These are phyloP conservation scores for Cariama cristata DNA, from an alignment of 2,113 vertebrate genomes.

Conservation along the genomic window DNA sequence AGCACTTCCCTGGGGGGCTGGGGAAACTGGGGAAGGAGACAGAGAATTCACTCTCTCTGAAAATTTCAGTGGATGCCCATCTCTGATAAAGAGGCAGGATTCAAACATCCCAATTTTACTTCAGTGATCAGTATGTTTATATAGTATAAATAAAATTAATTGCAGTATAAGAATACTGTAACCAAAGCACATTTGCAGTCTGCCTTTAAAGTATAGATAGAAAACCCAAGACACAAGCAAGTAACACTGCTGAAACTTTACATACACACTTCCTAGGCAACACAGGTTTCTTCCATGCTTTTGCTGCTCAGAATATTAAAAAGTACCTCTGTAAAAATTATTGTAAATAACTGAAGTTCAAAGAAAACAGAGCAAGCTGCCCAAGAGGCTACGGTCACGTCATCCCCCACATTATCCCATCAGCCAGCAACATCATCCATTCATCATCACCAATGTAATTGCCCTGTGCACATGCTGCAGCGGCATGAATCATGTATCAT, in stretches of 20 bases:
- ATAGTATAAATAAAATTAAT: not conserved
- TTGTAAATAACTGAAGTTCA: not conserved
- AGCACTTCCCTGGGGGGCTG: not conserved
- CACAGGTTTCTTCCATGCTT: not conserved
- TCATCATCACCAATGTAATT: not conserved
- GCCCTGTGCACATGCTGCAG: not conserved
- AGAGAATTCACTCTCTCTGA: not conserved
- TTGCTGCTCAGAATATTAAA: not conserved
- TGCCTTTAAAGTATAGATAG: not conserved
- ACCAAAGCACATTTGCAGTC: not conserved
- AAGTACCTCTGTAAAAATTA: not conserved
- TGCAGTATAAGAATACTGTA: not conserved
- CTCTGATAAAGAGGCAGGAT: not conserved
- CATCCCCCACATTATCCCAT: not conserved
- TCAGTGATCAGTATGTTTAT: not conserved
- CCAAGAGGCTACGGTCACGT: not conserved
- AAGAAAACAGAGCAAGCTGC: not conserved
- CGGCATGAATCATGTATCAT: not conserved
- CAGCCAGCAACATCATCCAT: not conserved
- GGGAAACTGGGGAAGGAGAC: not conserved
- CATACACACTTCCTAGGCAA: not conserved
- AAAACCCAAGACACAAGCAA: not conserved
- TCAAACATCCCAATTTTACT: not conserved
- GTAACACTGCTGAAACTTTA: rapidly evolving
- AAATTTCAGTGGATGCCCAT: not conserved